These are phyloP conservation scores for Leucozona laternaria DNA, from an alignment of 2,888 invertebrate species.

Conservation along the genomic window DNA sequence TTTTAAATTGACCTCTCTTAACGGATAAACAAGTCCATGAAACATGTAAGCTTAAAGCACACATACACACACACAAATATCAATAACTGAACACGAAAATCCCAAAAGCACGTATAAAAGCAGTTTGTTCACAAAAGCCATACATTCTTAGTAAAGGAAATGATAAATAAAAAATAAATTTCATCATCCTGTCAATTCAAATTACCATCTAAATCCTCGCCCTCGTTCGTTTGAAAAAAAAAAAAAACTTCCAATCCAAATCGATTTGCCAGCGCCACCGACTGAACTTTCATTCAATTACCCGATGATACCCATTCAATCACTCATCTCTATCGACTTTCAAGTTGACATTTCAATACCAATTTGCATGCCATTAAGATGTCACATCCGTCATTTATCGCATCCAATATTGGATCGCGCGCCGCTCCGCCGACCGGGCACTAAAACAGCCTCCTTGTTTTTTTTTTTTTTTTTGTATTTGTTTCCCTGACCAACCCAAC, in stretches of 20 bases:
- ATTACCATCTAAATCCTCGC: not conserved
- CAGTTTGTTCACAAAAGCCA: not conserved
- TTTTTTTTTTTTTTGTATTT: not conserved
- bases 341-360: constrained; percentile 67
- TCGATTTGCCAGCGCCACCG: constrained; percentile 27
- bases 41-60: not conserved
- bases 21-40: too few species aligned
- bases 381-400: constrained; percentile 74
- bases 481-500: constrained; percentile 2
- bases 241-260: not conserved
- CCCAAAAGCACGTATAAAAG: not conserved
- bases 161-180: not conserved
- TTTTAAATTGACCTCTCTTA: too few species aligned
- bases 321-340: constrained; percentile 58
- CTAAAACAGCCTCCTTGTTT: constrained; percentile 12
- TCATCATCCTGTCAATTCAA: constrained; percentile 14
- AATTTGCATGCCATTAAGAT: constrained; percentile 74
- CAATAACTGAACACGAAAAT: not conserved
- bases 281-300: constrained; percentile 31
- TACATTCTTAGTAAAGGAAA: not conserved
- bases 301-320: constrained; percentile 55
- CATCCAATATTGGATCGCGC: constrained; percentile 51
- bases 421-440: not conserved
- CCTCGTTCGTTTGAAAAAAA: not conserved
- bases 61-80: not conserved